A percentile compares a stretch with the other conserved stretches of the same genome.
Evolutionary conservation across 2,888 invertebrate species (phyloP).

Genomic region (Epinotia demarniana): DNA sequence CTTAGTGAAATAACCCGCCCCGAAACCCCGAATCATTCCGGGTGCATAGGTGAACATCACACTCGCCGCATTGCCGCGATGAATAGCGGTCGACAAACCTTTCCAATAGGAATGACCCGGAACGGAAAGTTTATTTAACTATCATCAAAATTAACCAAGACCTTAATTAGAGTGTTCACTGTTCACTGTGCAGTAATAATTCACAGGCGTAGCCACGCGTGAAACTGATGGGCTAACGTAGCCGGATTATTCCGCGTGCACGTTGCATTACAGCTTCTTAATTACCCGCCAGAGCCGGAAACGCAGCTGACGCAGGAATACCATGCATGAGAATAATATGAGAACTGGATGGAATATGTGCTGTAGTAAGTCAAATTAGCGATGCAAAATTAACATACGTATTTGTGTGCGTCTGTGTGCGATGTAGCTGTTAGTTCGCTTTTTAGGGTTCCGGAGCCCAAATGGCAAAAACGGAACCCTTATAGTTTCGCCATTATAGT

Average conservation of each 20-base stretch:
- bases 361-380: background rate
- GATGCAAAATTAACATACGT: background rate
- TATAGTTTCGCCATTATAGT: too few relatives aligned
- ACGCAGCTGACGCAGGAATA: conserved; percentile 19
- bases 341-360: background rate
- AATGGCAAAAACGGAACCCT: too few relatives aligned
- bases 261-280: conserved; percentile 33
- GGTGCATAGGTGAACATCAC: too few relatives aligned
- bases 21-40: too few relatives aligned
- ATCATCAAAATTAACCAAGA: background rate
- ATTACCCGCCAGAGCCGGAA: conserved; percentile 30
- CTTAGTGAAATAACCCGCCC: too few relatives aligned
- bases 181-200: conserved; percentile 18
- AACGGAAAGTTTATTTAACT: background rate
- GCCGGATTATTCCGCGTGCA: conserved; percentile 11
- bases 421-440: background rate
- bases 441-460: background rate
- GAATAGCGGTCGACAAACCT: too few relatives aligned
- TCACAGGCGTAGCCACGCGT: conserved; percentile 12
- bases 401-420: conserved; percentile 1
- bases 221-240: conserved; percentile 24
- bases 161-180: conserved; percentile 3
- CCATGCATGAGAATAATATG: conserved; percentile 4
- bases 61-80: too few relatives aligned
- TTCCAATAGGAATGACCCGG: too few relatives aligned